Evolutionary conservation across 2,113 vertebrate genomes (phyloP).

Genomic region (Noctilio leporinus): DNA sequence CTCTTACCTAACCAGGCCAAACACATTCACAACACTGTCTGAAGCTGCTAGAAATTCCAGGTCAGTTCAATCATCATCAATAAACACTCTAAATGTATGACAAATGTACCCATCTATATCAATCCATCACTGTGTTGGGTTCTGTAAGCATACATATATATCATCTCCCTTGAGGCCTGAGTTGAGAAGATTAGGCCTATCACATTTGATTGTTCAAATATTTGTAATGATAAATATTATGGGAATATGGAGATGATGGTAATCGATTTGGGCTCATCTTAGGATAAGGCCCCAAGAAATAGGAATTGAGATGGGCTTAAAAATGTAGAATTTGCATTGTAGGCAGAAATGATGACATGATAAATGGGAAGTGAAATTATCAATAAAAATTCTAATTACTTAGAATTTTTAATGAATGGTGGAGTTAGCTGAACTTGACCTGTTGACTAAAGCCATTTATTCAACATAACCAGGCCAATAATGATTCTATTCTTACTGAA

Average conservation of each 20-base stretch:
- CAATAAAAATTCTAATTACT: conserved; percentile 51
- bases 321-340: background rate
- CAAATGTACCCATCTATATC: background rate
- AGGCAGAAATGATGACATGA: background rate
- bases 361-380: conserved; percentile 26
- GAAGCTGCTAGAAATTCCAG: background rate
- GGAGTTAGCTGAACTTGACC: background rate
- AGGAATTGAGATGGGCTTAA: conserved; percentile 3
- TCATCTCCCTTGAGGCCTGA: background rate
- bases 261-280: background rate
- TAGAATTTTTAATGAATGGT: conserved; percentile 48
- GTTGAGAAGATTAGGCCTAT: background rate
- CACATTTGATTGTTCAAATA: background rate
- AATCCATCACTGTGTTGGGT: background rate
- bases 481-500: background rate
- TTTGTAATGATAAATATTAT: background rate
- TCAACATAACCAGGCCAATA: background rate
- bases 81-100: background rate
- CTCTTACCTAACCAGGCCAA: background rate
- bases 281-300: background rate
- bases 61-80: background rate
- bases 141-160: background rate
- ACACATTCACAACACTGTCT: background rate
- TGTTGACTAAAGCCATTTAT: conserved; percentile 40
- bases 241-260: background rate